Conservation (phyloP, 2,113 vertebrate genomes). For the Podilymbus podiceps region DNA sequence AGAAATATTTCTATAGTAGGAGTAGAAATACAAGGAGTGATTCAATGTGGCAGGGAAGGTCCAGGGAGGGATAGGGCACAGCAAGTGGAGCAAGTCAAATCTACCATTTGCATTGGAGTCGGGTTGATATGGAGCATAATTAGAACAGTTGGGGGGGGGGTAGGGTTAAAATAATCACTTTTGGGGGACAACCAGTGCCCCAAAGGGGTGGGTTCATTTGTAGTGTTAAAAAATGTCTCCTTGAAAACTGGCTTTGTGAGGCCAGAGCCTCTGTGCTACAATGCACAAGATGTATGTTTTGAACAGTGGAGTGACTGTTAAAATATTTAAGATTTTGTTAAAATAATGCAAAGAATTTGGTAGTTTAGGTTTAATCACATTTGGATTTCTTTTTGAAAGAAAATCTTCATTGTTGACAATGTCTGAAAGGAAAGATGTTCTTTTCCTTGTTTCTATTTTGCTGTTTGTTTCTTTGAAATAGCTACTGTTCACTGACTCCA, state of each 20-base stretch:
- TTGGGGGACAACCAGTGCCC: neutral
- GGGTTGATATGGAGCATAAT: neutral
- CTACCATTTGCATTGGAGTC: neutral
- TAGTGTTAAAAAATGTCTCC: neutral
- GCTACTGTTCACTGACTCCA: conserved; percentile 39
- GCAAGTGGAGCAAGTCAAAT: neutral
- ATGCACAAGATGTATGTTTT: neutral
- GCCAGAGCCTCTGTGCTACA: neutral
- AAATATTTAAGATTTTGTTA: neutral
- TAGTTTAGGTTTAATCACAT: neutral
- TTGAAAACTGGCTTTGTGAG: neutral
- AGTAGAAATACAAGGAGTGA: neutral
- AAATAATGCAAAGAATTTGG: neutral
- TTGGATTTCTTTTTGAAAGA: too few relatives aligned
- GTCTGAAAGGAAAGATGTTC: neutral
- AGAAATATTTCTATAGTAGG: accelerated
- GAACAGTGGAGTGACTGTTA: neutral
- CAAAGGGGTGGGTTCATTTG: neutral
- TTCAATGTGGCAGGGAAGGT: neutral
- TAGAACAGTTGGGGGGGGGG: neutral
- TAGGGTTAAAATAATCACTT: neutral
- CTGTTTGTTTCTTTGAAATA: conserved; percentile 13
- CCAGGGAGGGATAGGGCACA: neutral
- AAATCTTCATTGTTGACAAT: neutral
- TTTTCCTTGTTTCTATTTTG: neutral